Percentiles rank a stretch among this genome's conserved stretches.
phyloP scores from a whole-genome alignment of 1,140 invertebrate species.

The Episyrphus balteatus region DNA sequence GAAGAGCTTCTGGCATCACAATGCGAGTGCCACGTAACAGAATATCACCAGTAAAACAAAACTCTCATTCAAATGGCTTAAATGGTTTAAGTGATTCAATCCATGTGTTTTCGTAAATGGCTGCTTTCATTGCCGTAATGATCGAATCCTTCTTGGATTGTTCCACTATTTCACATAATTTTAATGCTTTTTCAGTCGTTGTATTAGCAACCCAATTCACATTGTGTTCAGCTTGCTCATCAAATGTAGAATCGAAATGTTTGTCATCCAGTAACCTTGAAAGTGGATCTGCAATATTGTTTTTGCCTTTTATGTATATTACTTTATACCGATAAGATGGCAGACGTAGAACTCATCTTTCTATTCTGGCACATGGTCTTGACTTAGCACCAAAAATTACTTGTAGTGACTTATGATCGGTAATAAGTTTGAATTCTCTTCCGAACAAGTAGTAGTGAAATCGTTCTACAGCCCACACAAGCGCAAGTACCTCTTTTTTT shows the following conservation, averaged over 20 bases:
- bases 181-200: not conserved
- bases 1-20: constrained; percentile 9
- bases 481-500: constrained; percentile 28
- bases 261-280: constrained; percentile 5
- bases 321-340: constrained; percentile 15
- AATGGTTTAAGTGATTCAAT: not conserved
- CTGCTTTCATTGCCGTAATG: not conserved
- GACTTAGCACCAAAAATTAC: constrained; percentile 11
- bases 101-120: not conserved
- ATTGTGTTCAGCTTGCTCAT: not conserved
- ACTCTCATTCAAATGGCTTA: constrained; percentile 2
- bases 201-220: not conserved
- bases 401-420: constrained; percentile 25
- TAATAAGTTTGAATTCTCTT: constrained; percentile 27
- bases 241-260: not conserved
- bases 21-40: constrained; percentile 10
- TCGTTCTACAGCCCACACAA: constrained; percentile 22
- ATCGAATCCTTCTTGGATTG: not conserved
- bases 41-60: constrained; percentile 4
- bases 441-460: constrained; percentile 20
- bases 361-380: constrained; percentile 14
- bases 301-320: constrained; percentile 11
- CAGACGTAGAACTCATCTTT: constrained; percentile 17
- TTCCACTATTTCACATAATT: not conserved
- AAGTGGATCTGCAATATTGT: constrained; percentile 11